Percentiles rank a stretch among this genome's conserved stretches.
Conservation (phyloP, 1,140 invertebrate genomes). For the Frieseomelitta varia region DNA sequence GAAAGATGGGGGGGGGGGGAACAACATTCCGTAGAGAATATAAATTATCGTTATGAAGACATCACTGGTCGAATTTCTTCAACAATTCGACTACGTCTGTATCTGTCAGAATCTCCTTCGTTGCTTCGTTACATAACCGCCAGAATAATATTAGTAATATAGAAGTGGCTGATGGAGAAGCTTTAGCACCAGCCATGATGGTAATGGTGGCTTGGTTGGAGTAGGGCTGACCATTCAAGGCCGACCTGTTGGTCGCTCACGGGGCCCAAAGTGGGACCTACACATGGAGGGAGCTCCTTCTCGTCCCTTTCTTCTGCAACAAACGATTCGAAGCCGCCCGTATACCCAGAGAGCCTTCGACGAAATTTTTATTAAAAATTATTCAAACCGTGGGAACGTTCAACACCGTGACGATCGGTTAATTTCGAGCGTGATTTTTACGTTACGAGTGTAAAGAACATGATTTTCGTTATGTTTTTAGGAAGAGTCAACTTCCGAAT, state of each 20-base stretch:
- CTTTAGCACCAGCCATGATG: constrained; percentile 71
- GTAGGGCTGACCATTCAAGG: constrained; percentile 70
- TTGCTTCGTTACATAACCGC: constrained; percentile 39
- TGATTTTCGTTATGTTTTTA: not conserved
- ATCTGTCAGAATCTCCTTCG: constrained; percentile 13
- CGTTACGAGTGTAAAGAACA: not conserved
- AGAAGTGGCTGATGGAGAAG: constrained; percentile 57
- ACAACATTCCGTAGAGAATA: not conserved
- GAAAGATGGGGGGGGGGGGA: not conserved
- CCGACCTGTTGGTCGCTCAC: constrained; percentile 71
- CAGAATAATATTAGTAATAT: constrained; percentile 53
- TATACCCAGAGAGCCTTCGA: constrained; percentile 59
- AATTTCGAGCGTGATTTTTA: not conserved
- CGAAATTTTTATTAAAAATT: constrained; percentile 48
- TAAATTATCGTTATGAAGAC: constrained; percentile 24
- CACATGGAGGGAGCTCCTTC: constrained; percentile 15
- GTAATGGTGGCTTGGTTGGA: constrained; percentile 63
- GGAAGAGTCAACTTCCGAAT: not conserved
- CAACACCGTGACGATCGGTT: not conserved
- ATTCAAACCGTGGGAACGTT: not conserved
- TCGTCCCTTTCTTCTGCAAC: constrained; percentile 20
- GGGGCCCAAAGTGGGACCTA: constrained; percentile 51
- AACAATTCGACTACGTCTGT: constrained; percentile 24
- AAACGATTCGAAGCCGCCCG: constrained; percentile 26
- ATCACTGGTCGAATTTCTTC: not conserved